A percentile compares a stretch with the other conserved stretches of the same genome.
Conservation (phyloP, 2,113 vertebrate species). For the Bettongia penicillata region DNA sequence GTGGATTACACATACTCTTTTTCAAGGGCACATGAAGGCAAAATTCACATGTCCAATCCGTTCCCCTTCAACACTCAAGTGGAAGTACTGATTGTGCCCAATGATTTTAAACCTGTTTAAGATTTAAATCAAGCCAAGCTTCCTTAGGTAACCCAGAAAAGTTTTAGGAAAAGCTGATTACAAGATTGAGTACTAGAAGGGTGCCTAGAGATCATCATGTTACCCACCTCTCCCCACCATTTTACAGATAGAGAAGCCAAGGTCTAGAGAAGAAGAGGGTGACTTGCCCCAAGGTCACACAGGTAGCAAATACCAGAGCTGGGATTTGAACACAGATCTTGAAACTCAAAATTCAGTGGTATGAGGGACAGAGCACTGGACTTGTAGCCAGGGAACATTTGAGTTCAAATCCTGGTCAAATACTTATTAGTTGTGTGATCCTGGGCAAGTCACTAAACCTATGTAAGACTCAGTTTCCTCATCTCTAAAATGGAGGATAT, state of each 20-base stretch:
- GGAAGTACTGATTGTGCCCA: not conserved
- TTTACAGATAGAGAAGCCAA: not conserved
- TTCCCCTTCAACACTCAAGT: slow-evolving; percentile 34
- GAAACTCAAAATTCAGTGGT: not conserved
- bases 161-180: not conserved
- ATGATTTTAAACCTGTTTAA: slow-evolving; percentile 22
- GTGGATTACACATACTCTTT: not conserved
- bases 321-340: not conserved
- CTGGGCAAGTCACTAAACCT: slow-evolving; percentile 30
- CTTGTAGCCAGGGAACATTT: not conserved
- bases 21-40: not conserved
- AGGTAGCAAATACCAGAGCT: not conserved
- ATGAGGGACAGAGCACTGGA: not conserved
- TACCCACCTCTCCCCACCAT: not conserved
- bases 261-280: not conserved
- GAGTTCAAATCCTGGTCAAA: not conserved
- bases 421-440: slow-evolving; percentile 25
- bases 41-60: not conserved
- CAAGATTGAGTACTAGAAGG: not conserved
- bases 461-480: not conserved
- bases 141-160: not conserved
- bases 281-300: not conserved
- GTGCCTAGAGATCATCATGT: not conserved
- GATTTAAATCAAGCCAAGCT: slow-evolving; percentile 10
- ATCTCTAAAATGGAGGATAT: slow-evolving; percentile 28